Conservation (phyloP, 2,797 vertebrate genomes). For the Dipus sagitta region DNA sequence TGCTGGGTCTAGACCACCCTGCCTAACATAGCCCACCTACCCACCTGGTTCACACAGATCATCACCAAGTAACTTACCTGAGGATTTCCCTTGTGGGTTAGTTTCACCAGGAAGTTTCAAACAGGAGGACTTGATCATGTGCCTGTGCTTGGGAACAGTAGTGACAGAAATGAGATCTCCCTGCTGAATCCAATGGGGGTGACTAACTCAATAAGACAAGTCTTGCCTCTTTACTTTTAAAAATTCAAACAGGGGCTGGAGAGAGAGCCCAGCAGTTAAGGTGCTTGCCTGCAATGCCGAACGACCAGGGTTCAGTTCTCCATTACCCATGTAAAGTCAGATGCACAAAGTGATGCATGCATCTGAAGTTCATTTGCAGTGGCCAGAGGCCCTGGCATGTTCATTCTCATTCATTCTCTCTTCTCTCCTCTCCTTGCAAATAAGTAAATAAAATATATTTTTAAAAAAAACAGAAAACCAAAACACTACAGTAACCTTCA, state of each 20-base stretch:
- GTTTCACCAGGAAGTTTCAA: not conserved
- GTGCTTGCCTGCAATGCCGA: no score
- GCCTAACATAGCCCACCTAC: not conserved
- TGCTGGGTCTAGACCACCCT: not conserved
- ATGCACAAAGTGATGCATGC: no score
- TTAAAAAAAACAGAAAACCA: not conserved
- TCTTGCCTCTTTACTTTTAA: not conserved
- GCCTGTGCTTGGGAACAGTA: not conserved
- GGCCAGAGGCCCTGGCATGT: no score
- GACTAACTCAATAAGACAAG: not conserved
- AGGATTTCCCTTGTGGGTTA: not conserved
- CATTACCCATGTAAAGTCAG: no score
- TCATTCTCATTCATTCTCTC: no score
- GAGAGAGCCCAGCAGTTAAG: no score
- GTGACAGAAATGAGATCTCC: not conserved
- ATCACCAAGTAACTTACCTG: not conserved
- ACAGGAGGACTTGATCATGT: not conserved
- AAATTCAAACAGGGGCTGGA: no score
- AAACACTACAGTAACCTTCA: not conserved
- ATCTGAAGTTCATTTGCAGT: no score
- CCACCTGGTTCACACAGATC: not conserved
- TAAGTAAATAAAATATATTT: no score
- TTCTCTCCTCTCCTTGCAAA: no score
- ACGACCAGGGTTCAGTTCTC: no score
- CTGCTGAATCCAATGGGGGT: not conserved